Evolutionary conservation across 2,113 vertebrate species (phyloP).

Genomic region (Hystrix brachyura): DNA sequence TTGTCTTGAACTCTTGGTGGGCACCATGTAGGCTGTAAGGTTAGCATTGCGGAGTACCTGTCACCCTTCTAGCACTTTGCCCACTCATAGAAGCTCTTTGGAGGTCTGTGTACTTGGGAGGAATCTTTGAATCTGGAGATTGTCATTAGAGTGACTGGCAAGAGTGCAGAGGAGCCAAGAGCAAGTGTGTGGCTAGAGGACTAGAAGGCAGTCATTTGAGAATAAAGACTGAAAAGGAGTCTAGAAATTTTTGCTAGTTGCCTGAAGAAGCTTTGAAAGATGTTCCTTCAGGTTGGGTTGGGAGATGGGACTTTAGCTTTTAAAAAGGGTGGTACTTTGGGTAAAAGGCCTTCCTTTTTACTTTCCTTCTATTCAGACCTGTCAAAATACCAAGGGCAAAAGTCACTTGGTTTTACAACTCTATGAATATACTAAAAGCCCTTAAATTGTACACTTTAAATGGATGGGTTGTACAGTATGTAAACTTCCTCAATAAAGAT

Average conservation of each 20-base stretch:
- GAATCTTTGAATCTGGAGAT: neutral
- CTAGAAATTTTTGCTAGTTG: conserved; percentile 25
- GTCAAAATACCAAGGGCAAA: conserved; percentile 39
- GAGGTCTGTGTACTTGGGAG: neutral
- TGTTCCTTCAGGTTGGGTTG: neutral
- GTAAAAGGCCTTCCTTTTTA: neutral
- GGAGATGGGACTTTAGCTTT: conserved; percentile 4
- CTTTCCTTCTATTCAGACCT: neutral
- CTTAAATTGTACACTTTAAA: neutral
- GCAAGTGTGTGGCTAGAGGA: neutral
- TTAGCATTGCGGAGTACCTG: neutral
- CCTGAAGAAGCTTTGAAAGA: conserved; percentile 46
- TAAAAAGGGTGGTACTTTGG: neutral
- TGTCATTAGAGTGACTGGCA: neutral
- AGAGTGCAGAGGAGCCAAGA: neutral
- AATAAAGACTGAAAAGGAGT: conserved; percentile 30
- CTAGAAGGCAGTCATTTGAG: neutral
- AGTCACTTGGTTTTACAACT: neutral
- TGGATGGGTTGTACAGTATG: neutral
- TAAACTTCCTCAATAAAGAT: conserved; percentile 41
- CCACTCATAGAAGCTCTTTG: neutral
- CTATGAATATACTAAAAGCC: conserved; percentile 4
- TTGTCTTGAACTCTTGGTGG: neutral
- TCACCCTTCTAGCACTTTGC: neutral
- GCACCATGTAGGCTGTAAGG: neutral